phyloP scores from a whole-genome alignment of 2,797 vertebrate species.

The Chrysocyon brachyurus region DNA sequence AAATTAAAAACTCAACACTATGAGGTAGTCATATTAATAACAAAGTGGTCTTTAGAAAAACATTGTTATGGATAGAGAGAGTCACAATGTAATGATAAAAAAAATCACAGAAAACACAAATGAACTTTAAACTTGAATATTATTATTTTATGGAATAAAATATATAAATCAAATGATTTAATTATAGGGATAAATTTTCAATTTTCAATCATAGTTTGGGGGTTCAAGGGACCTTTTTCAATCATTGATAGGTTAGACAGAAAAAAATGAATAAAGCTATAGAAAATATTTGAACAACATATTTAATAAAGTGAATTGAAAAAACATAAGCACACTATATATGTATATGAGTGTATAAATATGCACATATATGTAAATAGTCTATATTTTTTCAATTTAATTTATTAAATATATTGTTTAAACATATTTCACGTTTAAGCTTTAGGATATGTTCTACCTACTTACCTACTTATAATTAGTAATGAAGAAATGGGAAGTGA shows the following conservation, averaged over 20 bases:
- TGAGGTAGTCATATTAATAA: neutral
- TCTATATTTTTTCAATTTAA: neutral
- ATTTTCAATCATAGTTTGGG: neutral
- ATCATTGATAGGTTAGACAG: neutral
- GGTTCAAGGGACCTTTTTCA: neutral
- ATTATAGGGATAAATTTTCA: neutral
- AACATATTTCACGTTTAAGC: neutral
- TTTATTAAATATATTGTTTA: neutral
- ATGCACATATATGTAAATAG: neutral
- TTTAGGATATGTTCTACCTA: neutral
- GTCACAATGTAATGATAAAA: neutral
- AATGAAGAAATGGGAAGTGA: neutral
- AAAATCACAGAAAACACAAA: neutral
- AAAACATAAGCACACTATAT: neutral
- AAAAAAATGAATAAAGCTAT: neutral
- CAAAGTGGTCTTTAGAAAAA: neutral
- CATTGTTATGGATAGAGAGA: neutral
- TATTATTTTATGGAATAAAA: neutral
- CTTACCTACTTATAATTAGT: neutral
- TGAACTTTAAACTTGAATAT: neutral
- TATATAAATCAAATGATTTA: neutral
- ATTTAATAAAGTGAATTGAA: neutral
- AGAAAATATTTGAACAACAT: slow-evolving; percentile 27
- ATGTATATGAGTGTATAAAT: neutral
- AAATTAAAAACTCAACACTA: neutral